Base-by-base conservation (phyloP, 1,140 invertebrate species). In the Cecropterus lyciades region DNA sequence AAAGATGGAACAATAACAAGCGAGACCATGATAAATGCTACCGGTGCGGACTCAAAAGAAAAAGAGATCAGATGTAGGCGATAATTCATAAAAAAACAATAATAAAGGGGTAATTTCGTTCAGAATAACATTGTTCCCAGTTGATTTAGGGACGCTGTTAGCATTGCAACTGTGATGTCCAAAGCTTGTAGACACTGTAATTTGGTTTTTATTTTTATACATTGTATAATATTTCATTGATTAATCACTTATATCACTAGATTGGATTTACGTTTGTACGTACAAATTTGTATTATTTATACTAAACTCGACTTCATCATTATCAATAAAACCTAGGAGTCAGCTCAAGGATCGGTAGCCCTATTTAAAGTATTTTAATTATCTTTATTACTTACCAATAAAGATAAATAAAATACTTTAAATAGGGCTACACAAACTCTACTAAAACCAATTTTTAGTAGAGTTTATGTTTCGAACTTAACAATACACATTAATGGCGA, bases 81-180 rank as follows among this genome's bases (percentile, higher is more conserved):
- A 85, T 85, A 81, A 82, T 85, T 85, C 80, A 81, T 84, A 82
- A 79, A 82, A 30, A 80, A 72, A 80, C 70, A 67, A 77, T 74
- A 79, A 77, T 79, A 71, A 75, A 72, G 62, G 63, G 67, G 65
- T 76, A 76, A 77, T 79, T 72, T 69, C 48, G 59, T 68, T 70
- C 53, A 64, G 63, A 69, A 71, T 65, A 65, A 77, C 70, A 80
- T 80, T 79, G 80, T 82, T 77, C 59, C 59, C 24, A 33, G 52
- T 49, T 78, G 76, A 79, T 76, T 62, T 62, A 62, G 59, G 48
- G 46, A 62, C 48, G 59, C 33, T 62, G 59, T 62, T 49, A 46
- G 48, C 46, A 51, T 42, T 17, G 42, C 33, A 55, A n/a, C 57
- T 37, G 27, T 51, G 33, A 8, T n/a, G n/a, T 62, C 57, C 46